Base-by-base conservation (phyloP, 2,797 vertebrate species). In the Rhabdophis nuchalis region DNA sequence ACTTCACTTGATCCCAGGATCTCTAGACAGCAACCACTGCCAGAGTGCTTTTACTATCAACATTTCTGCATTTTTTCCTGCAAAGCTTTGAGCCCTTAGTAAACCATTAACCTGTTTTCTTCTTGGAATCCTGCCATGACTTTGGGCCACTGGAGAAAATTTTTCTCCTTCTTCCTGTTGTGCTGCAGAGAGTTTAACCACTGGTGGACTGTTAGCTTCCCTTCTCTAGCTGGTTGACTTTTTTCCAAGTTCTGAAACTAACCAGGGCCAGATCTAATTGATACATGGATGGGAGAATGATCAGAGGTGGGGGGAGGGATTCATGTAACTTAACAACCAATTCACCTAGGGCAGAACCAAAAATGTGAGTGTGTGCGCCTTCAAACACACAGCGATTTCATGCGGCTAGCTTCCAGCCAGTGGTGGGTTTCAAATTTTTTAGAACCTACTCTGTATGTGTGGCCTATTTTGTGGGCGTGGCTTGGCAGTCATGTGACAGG, bases 81-180 rank as follows among this genome's bases (percentile, higher is more conserved):
- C 85, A 64, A 90, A 90, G 60, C 61, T 57, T 87, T 60, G 23
- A 23, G 88, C 20, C 85, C 20, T 77, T 29, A 32, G 82, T 93
- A 90, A 93, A 93, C 32, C 32, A 77, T 90, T 87, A 92, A 93
- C 85, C 87, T 77, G 56, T 90, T 90, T 57, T 85, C 54, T 90
- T 32, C 86, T 88, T 93, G 92, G 92, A 88, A 85, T 32, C 25
- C 86, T 61, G 92, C 92, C 92, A 90, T 64, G 86, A 20, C 64
- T 90, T 93, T 90, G 54, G 53, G 29, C 4, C 4, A 1, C 64
- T 36, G 11, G 41, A 32, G 9, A 57, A 12, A 52, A 41, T 90
- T 88, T 82, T 52, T 53, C 36, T 57, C 53, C 18, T 41, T 13
- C 23, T 60, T 50, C 20, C 58, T 58, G 36, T 72, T 50, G 72